Percentiles rank a stretch among this genome's conserved stretches.
These are phyloP conservation scores for Dendrocincla tyrannina DNA, from an alignment of 2,797 vertebrate species.

Conservation along the genomic window DNA sequence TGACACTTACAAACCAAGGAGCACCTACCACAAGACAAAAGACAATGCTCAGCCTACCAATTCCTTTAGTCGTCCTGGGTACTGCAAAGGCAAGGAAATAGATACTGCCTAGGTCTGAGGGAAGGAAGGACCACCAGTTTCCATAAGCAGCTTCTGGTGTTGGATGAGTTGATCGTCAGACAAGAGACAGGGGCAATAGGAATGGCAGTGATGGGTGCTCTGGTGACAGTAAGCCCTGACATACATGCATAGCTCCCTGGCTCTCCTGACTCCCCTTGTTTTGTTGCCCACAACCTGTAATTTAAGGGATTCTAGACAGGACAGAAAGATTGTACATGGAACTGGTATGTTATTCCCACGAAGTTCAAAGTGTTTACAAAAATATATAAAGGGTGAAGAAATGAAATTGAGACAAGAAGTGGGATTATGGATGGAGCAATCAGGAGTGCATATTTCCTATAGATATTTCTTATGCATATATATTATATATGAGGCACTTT, in stretches of 20 bases:
- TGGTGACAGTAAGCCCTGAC: not conserved
- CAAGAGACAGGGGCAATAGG: not conserved
- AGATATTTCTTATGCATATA: not conserved
- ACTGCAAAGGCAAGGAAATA: not conserved
- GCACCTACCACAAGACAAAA: fast-evolving
- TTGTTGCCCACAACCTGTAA: not conserved
- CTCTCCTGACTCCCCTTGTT: not conserved
- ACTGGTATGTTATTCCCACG: not conserved
- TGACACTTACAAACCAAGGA: not conserved
- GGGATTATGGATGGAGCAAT: not conserved
- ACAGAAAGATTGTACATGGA: not conserved
- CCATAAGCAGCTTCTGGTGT: not conserved
- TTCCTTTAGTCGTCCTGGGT: not conserved
- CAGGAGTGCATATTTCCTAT: not conserved
- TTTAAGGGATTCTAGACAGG: not conserved
- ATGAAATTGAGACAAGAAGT: not conserved
- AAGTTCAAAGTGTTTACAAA: not conserved
- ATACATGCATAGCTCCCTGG: not conserved
- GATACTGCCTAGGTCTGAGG: not conserved
- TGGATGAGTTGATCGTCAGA: not conserved
- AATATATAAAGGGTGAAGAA: not conserved
- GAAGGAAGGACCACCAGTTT: not conserved
- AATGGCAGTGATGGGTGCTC: not conserved
- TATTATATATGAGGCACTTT: not conserved
- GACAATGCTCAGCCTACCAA: not conserved